These are phyloP conservation scores for Archaeoteleia sp. DNA, from an alignment of 2,888 invertebrate genomes.

Conservation along the genomic window DNA sequence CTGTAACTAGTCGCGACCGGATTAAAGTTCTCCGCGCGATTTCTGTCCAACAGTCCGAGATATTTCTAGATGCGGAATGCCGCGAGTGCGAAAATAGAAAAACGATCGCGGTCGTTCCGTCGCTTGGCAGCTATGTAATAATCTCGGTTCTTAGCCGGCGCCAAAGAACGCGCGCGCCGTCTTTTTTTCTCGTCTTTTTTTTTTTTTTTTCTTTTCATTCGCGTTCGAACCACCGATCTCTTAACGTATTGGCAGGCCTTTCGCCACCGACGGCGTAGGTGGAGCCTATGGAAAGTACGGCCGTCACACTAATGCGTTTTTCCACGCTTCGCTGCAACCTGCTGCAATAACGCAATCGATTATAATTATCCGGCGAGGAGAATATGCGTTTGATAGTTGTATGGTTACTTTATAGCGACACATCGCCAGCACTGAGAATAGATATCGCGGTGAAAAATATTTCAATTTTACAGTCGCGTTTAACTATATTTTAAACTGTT, in stretches of 20 bases:
- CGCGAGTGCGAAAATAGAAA: slow-evolving; percentile 52
- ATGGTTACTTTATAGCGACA: too few species aligned
- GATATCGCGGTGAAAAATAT: slow-evolving; percentile 3
- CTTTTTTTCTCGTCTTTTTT: slow-evolving; percentile 8
- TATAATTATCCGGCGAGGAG: slow-evolving; percentile 18
- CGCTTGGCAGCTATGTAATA: slow-evolving; percentile 41
- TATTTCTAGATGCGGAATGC: slow-evolving; percentile 51
- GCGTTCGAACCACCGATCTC: slow-evolving; percentile 7
- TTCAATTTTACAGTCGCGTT: too few species aligned
- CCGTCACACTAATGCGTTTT: slow-evolving; percentile 36
- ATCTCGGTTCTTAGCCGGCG: slow-evolving; percentile 28
- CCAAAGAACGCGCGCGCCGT: slow-evolving; percentile 28
- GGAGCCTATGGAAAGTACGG: slow-evolving; percentile 39
- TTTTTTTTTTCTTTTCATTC: slow-evolving; percentile 13
- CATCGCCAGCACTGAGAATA: background rate
- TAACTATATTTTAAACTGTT: too few species aligned
- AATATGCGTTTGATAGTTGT: too few species aligned
- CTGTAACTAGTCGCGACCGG: slow-evolving; percentile 24
- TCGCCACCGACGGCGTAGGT: slow-evolving; percentile 23
- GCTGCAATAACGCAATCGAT: slow-evolving; percentile 31
- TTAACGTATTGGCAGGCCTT: slow-evolving; percentile 21
- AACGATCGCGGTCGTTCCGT: slow-evolving; percentile 36
- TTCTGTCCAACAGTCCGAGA: slow-evolving; percentile 23
- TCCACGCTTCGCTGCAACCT: slow-evolving; percentile 32
- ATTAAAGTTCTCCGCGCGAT: slow-evolving; percentile 37